phyloP scores from a whole-genome alignment of 2,113 vertebrate genomes.

The Bos indicus region DNA sequence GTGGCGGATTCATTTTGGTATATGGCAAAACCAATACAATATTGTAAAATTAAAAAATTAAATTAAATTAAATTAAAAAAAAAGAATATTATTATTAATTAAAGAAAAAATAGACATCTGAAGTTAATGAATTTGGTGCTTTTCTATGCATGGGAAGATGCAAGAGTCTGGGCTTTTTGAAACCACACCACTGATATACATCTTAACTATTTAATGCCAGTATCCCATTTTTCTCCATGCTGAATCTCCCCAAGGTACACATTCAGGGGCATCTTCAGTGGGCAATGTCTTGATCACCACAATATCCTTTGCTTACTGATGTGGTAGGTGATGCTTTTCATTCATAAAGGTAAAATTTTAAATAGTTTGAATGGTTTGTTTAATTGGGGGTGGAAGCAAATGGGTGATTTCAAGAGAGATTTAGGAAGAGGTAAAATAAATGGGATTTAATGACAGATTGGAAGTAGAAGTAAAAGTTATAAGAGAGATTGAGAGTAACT shows the following conservation, averaged over 20 bases:
- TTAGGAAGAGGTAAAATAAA: neutral
- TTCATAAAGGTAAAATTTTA: neutral
- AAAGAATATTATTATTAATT: neutral
- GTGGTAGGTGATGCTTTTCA: neutral
- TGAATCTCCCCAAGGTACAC: neutral
- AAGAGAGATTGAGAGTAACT: neutral
- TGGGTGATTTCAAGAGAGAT: neutral
- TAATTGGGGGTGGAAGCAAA: neutral
- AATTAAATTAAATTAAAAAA: no score
- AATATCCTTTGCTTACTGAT: neutral
- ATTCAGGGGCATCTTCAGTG: neutral
- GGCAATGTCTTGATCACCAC: neutral
- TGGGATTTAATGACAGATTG: neutral
- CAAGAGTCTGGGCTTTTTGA: neutral
- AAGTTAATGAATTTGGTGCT: neutral
- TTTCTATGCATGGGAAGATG: neutral
- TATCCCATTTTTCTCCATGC: neutral
- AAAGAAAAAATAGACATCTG: neutral
- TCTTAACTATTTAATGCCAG: neutral
- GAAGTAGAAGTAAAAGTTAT: neutral
- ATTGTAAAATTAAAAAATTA: no score
- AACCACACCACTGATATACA: neutral
- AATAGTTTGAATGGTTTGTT: neutral
- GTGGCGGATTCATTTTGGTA: no score
- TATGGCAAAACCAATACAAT: no score